These are phyloP conservation scores for Serripes groenlandicus DNA, from an alignment of 2,888 invertebrate species.

Conservation along the genomic window DNA sequence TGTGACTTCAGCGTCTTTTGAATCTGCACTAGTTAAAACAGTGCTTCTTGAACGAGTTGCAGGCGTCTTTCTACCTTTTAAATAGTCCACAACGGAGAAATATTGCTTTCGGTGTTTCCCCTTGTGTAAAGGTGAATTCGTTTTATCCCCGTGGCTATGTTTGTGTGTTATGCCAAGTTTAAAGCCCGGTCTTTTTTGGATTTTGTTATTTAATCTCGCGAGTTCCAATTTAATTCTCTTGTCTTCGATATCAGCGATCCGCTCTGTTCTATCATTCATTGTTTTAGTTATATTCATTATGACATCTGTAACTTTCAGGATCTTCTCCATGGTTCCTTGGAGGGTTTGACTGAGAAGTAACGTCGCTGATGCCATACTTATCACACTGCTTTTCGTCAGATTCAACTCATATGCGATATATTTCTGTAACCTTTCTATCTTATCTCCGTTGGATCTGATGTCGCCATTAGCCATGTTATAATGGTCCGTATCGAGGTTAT, in stretches of 20 bases:
- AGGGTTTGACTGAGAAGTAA: not conserved
- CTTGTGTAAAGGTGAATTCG: too few species aligned
- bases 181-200: too few species aligned
- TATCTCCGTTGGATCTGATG: conserved; percentile 41
- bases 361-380: not conserved
- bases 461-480: conserved; percentile 39
- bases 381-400: conserved; percentile 23
- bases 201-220: not conserved
- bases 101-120: too few species aligned
- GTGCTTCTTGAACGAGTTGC: too few species aligned
- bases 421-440: conserved; percentile 34
- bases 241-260: conserved; percentile 5
- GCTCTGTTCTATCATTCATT: conserved; percentile 13
- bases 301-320: not conserved
- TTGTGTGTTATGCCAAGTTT: too few species aligned
- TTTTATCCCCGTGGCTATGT: too few species aligned
- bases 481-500: conserved; percentile 25
- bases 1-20: too few species aligned
- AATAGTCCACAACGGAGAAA: too few species aligned
- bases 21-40: too few species aligned
- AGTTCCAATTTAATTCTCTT: not conserved
- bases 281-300: not conserved
- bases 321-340: not conserved
- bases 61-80: too few species aligned
- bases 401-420: conserved; percentile 21